These are phyloP conservation scores for Trachelipus rathkii DNA, from an alignment of 1,140 invertebrate species.

Conservation along the genomic window DNA sequence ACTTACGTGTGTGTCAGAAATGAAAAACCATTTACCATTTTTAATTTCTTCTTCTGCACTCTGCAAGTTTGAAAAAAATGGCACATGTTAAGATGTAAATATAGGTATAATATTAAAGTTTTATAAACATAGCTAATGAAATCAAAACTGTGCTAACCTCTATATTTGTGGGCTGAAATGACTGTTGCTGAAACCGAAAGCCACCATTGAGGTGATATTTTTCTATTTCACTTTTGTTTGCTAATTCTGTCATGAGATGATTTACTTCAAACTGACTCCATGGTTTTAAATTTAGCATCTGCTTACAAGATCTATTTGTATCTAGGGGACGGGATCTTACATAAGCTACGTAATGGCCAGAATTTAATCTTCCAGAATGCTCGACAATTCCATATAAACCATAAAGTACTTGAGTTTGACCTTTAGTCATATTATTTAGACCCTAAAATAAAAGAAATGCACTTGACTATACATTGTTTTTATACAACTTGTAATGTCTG, in stretches of 20 bases:
- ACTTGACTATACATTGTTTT: too few relatives aligned
- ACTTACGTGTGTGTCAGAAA: slow-evolving; percentile 80
- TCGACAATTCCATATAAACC: slow-evolving; percentile 91
- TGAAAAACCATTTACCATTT: slow-evolving; percentile 81
- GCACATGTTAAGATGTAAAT: background rate
- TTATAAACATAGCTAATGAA: too few relatives aligned
- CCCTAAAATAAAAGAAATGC: background rate
- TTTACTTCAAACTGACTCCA: slow-evolving; percentile 47
- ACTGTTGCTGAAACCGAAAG: slow-evolving; percentile 57
- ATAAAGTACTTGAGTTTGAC: slow-evolving; percentile 66
- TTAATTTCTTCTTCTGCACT: slow-evolving; percentile 50
- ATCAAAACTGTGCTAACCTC: too few relatives aligned
- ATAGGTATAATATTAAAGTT: too few relatives aligned
- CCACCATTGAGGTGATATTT: background rate
- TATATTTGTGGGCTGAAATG: slow-evolving; percentile 38
- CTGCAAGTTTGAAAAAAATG: slow-evolving; percentile 33
- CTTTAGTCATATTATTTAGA: background rate
- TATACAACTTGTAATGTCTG: too few relatives aligned
- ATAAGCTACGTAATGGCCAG: slow-evolving; percentile 95
- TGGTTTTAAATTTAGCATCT: slow-evolving; percentile 46
- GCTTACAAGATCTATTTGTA: slow-evolving; percentile 37
- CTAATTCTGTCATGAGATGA: slow-evolving; percentile 44
- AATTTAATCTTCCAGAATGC: slow-evolving; percentile 81
- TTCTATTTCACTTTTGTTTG: slow-evolving; percentile 34
- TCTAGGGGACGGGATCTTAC: slow-evolving; percentile 55